These are phyloP conservation scores for Ciconia boyciana DNA, from an alignment of 2,113 vertebrate species.

Conservation along the genomic window DNA sequence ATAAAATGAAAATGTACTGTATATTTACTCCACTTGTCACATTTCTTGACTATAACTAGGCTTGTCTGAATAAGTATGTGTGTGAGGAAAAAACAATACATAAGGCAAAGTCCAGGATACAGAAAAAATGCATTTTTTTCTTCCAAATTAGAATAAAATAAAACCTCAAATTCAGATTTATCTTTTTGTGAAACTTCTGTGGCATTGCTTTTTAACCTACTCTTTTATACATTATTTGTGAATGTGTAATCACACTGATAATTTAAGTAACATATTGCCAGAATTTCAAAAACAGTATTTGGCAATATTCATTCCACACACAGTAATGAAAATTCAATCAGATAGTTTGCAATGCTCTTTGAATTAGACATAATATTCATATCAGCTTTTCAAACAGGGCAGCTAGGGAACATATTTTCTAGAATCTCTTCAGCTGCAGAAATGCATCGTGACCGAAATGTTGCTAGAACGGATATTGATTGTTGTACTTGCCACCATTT, in stretches of 20 bases:
- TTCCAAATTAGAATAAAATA: background rate
- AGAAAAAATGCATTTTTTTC: background rate
- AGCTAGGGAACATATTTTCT: background rate
- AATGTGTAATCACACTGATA: background rate
- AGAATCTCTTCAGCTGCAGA: background rate
- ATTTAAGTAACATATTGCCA: background rate
- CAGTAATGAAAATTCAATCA: constrained; percentile 18
- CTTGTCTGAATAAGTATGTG: background rate
- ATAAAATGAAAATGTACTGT: background rate
- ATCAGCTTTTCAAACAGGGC: background rate
- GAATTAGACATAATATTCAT: background rate
- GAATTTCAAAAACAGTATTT: background rate
- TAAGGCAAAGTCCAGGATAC: background rate
- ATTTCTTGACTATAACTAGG: background rate
- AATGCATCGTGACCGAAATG: background rate
- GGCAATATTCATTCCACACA: background rate
- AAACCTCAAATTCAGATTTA: background rate
- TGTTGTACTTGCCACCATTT: background rate
- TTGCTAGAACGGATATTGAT: background rate
- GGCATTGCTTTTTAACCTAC: background rate
- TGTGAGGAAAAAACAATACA: background rate
- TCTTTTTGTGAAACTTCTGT: background rate
- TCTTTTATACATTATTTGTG: background rate
- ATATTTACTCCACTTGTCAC: background rate
- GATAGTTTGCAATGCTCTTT: constrained; percentile 2